phyloP scores from a whole-genome alignment of 2,797 vertebrate species.

The Mormyrops boulengeri region DNA sequence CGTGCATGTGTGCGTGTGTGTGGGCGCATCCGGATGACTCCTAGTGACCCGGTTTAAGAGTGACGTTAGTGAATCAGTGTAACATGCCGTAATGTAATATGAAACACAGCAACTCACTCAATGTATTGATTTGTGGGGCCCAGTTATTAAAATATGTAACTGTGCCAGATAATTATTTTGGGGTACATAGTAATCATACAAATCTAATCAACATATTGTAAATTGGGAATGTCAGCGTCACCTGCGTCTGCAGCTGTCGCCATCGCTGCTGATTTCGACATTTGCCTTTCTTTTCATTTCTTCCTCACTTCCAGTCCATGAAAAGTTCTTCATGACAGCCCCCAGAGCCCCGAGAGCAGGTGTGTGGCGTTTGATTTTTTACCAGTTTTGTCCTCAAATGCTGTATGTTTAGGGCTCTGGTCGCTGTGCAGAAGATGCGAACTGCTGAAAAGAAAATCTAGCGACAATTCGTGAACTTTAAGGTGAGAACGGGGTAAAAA shows the following conservation, averaged over 20 bases:
- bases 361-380: neutral
- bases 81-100: neutral
- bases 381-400: neutral
- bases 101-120: neutral
- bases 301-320: neutral
- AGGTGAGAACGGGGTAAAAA: neutral
- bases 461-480: neutral
- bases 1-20: neutral
- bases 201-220: neutral
- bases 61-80: neutral
- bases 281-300: neutral
- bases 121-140: neutral
- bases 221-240: neutral
- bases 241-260: neutral
- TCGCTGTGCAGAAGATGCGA: neutral
- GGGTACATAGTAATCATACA: neutral
- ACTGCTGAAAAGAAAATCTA: neutral
- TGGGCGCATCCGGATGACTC: neutral
- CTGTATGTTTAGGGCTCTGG: neutral
- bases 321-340: neutral
- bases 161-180: conserved; percentile 12
- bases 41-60: neutral
- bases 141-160: conserved; percentile 8
- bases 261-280: neutral
- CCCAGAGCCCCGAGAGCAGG: neutral